Evolutionary conservation across 2,113 vertebrate genomes (phyloP), one percentile per base, ranked within the genome.

Genomic region (Pluvialis apricaria): DNA sequence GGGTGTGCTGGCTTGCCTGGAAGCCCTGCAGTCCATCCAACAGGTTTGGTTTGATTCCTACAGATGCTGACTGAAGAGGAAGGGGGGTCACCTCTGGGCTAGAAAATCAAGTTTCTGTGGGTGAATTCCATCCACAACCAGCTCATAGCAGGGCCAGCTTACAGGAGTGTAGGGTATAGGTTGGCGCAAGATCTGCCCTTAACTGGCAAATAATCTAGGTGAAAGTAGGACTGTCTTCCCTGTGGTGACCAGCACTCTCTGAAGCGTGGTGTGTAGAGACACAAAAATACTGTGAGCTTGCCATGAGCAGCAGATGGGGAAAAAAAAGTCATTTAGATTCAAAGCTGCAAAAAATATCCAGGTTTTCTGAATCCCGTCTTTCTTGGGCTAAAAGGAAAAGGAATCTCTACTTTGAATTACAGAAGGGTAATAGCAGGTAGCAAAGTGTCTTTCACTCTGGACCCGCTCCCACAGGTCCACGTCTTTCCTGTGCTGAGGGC

Each of bases 41-140:
- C 22, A 29, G 47, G 79, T 71, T 82, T 88, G 57, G 26, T 82
- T 86, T 77, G 58, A 76, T 80, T 88, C 40, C 71, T 90, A 22
- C 5, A 40, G 54, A 52, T 34, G 17, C 71, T 60, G 71, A n/a
- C 58, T 55, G 58, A 76, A 34, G 57, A 76, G 38, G 62, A 76
- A 34, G 52, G 72, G 38, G 62, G 29, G 36, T 81, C 72, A 88
- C 7, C 19, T 79, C 62, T 77, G 64, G 58, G 34, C 65, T 79
- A 71, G 65, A 86, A 90, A 90, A 85, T 75, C 86, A 94, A 64
- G 47, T 72, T 88, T 90, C 71, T 64, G 4, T 38, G 21, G 7
- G 22, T 72, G 29, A 64, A 68, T 76, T 45, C 32, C 28, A 68
- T 17, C 5, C 42, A 34, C 42, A 85, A 52, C 9, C 24, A 82